Conservation (phyloP, 2,797 vertebrate species). For the Adrianichthys oophorus region DNA sequence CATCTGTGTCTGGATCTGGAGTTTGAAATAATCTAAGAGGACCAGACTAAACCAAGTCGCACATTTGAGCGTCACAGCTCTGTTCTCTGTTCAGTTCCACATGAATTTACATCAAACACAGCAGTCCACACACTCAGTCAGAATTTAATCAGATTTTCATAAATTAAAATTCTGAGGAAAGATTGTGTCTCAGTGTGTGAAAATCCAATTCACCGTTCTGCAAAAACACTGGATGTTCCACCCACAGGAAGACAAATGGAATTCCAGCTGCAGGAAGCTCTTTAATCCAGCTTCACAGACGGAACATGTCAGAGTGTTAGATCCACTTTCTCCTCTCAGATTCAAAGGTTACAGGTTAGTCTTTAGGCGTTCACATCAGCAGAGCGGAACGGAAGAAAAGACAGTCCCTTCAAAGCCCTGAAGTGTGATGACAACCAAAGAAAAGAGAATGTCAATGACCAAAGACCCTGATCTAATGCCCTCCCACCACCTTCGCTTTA, state of each 20-base stretch:
- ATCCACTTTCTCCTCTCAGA: conserved; percentile 11
- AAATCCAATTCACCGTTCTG: no score
- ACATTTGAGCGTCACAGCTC: no score
- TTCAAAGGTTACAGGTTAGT: conserved; percentile 16
- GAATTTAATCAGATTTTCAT: no score
- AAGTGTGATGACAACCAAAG: conserved; percentile 3
- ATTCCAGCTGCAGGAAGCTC: conserved; percentile 25
- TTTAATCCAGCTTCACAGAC: conserved; percentile 53
- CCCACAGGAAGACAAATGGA: neutral
- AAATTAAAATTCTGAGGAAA: no score
- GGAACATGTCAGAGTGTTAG: conserved; percentile 21
- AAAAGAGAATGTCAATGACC: conserved; percentile 9
- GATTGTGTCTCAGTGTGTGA: no score
- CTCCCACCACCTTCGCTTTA: conserved; percentile 26
- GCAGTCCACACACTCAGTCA: no score
- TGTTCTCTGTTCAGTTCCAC: no score
- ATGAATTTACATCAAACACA: no score
- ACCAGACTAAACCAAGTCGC: no score
- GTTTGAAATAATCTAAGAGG: no score
- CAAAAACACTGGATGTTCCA: no score
- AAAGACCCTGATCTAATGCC: conserved; percentile 3
- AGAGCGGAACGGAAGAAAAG: conserved; percentile 19
- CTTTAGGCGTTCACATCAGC: conserved; percentile 21
- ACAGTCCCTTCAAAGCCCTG: conserved; percentile 2
- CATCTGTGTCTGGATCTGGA: no score